phyloP scores from a whole-genome alignment of 2,888 invertebrate genomes.

The Troilus luridus region DNA sequence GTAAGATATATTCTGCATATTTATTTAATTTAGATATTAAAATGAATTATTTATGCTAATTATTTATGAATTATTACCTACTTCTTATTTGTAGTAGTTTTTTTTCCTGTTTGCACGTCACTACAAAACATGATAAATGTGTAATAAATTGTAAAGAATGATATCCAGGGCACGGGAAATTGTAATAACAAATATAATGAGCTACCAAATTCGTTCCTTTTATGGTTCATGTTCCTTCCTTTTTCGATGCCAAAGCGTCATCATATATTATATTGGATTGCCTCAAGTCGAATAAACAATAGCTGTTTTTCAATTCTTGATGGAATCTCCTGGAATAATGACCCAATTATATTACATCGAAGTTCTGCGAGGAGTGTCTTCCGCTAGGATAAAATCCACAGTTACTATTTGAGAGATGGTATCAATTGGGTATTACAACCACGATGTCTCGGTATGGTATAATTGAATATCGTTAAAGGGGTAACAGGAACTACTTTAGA shows the following conservation, averaged over 20 bases:
- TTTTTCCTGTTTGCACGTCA: too few relatives aligned
- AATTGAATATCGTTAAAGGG: neutral
- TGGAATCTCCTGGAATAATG: neutral
- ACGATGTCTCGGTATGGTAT: neutral
- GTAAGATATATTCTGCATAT: too few relatives aligned
- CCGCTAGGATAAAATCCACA: neutral
- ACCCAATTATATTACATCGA: neutral
- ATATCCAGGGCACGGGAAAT: neutral
- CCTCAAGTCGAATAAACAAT: neutral
- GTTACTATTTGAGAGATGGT: neutral
- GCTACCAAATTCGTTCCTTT: neutral
- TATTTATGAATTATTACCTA: too few relatives aligned
- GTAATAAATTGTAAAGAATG: too few relatives aligned
- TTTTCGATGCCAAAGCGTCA: neutral
- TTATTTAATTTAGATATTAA: too few relatives aligned
- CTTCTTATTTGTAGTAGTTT: too few relatives aligned
- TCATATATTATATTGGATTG: neutral
- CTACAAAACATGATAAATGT: too few relatives aligned
- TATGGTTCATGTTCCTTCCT: neutral
- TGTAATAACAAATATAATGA: neutral
- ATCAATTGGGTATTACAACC: neutral
- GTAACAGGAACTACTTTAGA: neutral
- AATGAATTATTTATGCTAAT: too few relatives aligned
- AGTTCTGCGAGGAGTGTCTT: neutral
- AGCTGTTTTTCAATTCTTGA: neutral